These are phyloP conservation scores for Gymnocypris eckloni DNA, from an alignment of 2,797 vertebrate genomes.

Conservation along the genomic window DNA sequence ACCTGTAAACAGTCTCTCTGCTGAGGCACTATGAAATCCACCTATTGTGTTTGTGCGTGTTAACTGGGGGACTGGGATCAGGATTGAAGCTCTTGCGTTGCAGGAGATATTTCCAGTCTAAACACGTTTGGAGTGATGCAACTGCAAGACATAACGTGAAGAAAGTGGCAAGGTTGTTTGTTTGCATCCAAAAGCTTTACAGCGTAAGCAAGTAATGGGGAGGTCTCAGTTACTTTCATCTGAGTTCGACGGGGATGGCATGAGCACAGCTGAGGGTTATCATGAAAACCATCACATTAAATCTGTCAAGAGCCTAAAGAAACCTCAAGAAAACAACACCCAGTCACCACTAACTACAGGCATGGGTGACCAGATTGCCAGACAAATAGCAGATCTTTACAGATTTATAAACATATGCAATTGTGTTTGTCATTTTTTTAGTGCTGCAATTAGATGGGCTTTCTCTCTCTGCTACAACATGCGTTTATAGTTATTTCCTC, in stretches of 20 bases:
- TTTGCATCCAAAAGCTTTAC: conserved; percentile 26
- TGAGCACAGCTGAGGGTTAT: conserved; percentile 11
- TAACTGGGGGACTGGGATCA: conserved; percentile 39
- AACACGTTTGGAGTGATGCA: conserved; percentile 58
- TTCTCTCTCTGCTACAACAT: not conserved
- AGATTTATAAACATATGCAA: conserved; percentile 17
- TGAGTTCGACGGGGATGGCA: not conserved
- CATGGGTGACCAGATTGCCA: conserved; percentile 22
- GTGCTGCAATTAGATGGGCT: not conserved
- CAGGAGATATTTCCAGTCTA: conserved; percentile 51
- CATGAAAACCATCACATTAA: conserved; percentile 6
- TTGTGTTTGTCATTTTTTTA: not conserved
- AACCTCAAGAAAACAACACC: conserved; percentile 54
- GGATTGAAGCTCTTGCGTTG: conserved; percentile 25
- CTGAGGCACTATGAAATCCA: conserved; percentile 48
- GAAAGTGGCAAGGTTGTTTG: conserved; percentile 52
- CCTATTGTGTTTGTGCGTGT: conserved; percentile 32
- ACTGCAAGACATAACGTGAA: conserved; percentile 62
- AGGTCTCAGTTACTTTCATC: conserved; percentile 38
- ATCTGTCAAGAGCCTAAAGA: conserved; percentile 19
- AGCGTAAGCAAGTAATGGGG: conserved; percentile 31
- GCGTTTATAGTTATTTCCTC: not conserved
- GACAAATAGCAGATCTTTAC: conserved; percentile 27
- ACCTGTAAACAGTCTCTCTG: conserved; percentile 24
- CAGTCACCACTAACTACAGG: conserved; percentile 52